Evolutionary conservation across 2,797 vertebrate genomes (phyloP), one percentile per base, ranked within the genome.

Genomic region (Nasua narica): DNA sequence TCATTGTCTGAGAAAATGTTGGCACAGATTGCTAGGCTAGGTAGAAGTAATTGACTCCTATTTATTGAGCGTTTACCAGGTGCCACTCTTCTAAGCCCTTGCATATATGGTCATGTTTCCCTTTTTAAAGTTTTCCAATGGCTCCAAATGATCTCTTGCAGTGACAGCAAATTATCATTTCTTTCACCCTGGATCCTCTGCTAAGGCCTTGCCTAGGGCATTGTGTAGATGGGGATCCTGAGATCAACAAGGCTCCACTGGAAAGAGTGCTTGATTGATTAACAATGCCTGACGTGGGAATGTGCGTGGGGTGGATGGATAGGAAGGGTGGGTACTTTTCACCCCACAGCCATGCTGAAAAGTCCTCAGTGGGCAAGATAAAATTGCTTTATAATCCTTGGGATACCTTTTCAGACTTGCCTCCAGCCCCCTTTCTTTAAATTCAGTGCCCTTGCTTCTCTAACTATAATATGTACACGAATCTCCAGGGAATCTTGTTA

Each of bases 291-390:
- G 56, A 19, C 1, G 9, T 69, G 40, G 50, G 40, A 52, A 2
- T 2, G 3, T 21, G 54, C 46, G 29, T 23, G 8, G 2, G 1
- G 9, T 3, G n/a, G 7, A 6, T 27, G 40, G 35, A 12, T 48
- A 23, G 29, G 12, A 67, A 37, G 27, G 19, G 14, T 0, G 10
- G 46, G 14, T 77, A 48, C 67, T 54, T 91, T 56, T 25, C 27
- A 62, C 35, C 23, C 19, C 3, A 23, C 4, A 32, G 32, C 10
- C 43, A 58, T 90, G 40, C 43, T 19, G 23, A 72, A 50, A 16
- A 67, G 72, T 90, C 23, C 37, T 58, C 32, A 27, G 9, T 15
- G 60, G 43, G 56, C 27, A 40, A 84, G 1, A 21, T 13, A 37
- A 37, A 37, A 37, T 4, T 12, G 27, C 60, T 88, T 56, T 32